These are phyloP conservation scores for Tortricodes alternella DNA, from an alignment of 2,888 invertebrate genomes.

Conservation along the genomic window DNA sequence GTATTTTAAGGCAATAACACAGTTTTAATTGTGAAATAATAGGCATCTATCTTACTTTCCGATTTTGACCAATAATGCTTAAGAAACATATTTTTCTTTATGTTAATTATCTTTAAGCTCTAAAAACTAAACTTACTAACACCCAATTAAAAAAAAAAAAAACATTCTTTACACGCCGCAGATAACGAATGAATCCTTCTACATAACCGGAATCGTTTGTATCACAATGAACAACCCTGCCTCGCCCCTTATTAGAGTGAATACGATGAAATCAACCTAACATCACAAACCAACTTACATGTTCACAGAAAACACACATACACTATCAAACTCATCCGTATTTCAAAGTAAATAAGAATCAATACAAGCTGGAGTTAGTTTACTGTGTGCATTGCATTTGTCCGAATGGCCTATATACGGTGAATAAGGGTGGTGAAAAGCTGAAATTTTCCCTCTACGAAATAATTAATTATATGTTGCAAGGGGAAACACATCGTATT, in stretches of 20 bases:
- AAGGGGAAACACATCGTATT: conserved; percentile 22
- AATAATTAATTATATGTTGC: conserved; percentile 41
- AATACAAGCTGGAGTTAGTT: background rate
- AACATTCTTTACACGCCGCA: background rate
- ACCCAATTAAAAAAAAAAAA: no score
- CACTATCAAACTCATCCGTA: conserved; percentile 26
- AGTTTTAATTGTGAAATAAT: no score
- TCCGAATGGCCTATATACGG: conserved; percentile 23
- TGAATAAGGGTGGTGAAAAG: conserved; percentile 33
- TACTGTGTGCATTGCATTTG: background rate
- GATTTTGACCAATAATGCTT: no score
- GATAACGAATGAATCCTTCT: conserved; percentile 5
- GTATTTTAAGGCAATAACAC: no score
- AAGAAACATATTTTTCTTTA: no score
- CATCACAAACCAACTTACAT: conserved; percentile 33
- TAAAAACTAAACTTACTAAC: no score
- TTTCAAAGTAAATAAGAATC: conserved; percentile 7
- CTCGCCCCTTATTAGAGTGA: conserved; percentile 39
- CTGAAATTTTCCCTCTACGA: conserved; percentile 35
- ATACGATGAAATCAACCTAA: conserved; percentile 42
- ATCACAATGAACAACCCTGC: conserved; percentile 36
- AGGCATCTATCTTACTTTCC: no score
- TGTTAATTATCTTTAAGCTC: no score
- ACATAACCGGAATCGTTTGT: conserved; percentile 18
- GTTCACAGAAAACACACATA: background rate